Base-by-base conservation (phyloP, 37 sponge, comb jelly and placozoan genomes). In the Dysidea cf. avara region DNA sequence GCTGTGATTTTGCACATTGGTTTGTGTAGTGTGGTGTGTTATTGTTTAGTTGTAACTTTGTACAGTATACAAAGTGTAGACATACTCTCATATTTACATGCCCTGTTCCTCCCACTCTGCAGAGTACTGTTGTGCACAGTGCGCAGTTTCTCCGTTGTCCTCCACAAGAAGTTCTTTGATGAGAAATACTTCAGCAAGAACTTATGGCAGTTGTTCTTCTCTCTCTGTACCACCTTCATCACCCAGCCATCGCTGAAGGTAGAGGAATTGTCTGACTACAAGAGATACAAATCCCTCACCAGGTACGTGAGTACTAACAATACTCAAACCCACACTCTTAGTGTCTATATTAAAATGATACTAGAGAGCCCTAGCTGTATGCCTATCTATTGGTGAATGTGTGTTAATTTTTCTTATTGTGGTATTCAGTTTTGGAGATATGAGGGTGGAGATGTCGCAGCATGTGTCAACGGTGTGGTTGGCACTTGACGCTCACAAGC, bases 141-240 rank as follows among this genome's bases (percentile, higher is more conserved):
- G 18, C 21, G n/a, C 43, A 64, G 43, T 64, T 12, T 33, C 66
- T 0, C 14, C 14, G 39, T 46, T 64, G 0, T 20, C 37, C 0
- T 13, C 13, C 16, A 50, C 52, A 50, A 50, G 52, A 50, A 50
- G 17, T 50, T 50, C n/a, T n/a, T n/a, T n/a, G n/a, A n/a, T n/a
- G n/a, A n/a, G n/a, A n/a, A n/a, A n/a, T n/a, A n/a, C n/a, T n/a
- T n/a, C n/a, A n/a, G n/a, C n/a, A n/a, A n/a, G n/a, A n/a, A n/a
- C n/a, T n/a, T n/a, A n/a, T 84, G 85, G 85, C 72, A 84, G 11
- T 40, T 71, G 18, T 84, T 71, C 66, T 84, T 84, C 65, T 46
- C 34, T 25, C 32, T 77, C 34, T 77, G 78, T 31, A 72, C 60
- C 2, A 1, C 30, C 0, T 84, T 77, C 66, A 25, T 69, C 13